These are phyloP conservation scores for Arbacia lixula DNA, from an alignment of 53 echinoderm and acorn worm species.

Conservation along the genomic window DNA sequence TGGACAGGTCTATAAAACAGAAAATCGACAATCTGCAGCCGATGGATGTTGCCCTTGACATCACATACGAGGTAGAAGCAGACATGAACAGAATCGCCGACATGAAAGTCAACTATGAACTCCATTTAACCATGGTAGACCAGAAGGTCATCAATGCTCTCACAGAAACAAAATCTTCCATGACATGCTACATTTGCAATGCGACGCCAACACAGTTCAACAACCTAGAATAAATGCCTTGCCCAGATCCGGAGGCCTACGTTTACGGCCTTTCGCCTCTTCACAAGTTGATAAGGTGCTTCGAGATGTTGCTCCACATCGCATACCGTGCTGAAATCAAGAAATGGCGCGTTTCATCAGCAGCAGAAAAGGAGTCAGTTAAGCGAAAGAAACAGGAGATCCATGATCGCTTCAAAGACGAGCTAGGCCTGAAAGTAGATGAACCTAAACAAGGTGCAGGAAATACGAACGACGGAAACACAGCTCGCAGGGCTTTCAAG, in stretches of 20 bases:
- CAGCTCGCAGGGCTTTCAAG: constrained; percentile 18
- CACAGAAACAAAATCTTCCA: no score
- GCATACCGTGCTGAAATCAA: not conserved
- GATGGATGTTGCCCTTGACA: constrained; percentile 55
- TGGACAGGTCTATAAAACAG: not conserved
- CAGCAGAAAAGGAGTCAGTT: constrained; percentile 17
- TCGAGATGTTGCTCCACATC: constrained; percentile 32
- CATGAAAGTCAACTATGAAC: no score
- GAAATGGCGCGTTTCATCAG: constrained; percentile 37
- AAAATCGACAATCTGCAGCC: constrained; percentile 12
- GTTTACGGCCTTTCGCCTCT: constrained; percentile 32
- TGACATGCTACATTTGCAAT: constrained; percentile 43
- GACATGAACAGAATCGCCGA: constrained; percentile 10
- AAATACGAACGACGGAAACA: constrained; percentile 40
- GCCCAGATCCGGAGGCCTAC: constrained; percentile 9
- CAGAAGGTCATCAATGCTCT: constrained; percentile 46
- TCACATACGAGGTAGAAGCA: constrained; percentile 18
- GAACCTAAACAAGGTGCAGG: constrained; percentile 54
- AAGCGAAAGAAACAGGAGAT: constrained; percentile 19
- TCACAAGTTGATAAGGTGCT: constrained; percentile 28
- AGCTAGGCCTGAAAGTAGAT: constrained; percentile 49
- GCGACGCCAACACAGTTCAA: constrained; percentile 48
- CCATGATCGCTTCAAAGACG: constrained; percentile 38
- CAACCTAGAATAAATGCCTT: constrained; percentile 26
- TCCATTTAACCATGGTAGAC: constrained; percentile 47